Evolutionary conservation across 2,888 invertebrate species (phyloP), one percentile per base, ranked within the genome.

Genomic region (Papilio gigon): DNA sequence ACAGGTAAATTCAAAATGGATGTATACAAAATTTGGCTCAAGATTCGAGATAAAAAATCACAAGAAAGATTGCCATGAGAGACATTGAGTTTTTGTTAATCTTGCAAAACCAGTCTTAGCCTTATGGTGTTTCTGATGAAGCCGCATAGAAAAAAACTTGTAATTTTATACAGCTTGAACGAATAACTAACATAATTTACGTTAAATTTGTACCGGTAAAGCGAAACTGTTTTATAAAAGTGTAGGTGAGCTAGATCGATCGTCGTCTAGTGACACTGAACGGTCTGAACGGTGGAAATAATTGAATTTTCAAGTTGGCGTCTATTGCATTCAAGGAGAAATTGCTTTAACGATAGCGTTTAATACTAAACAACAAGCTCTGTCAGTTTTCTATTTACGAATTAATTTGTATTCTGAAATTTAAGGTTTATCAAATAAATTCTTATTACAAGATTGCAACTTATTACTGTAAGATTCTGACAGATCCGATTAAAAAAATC

Each of bases 241-340:
- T 17, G 30, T 59, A 17, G 22, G 14, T 12, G 42, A 20, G 20
- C 27, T n/a, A 12, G 22, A 59, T 33, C 42, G 58, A 47, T 44
- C 27, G 33, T 25, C 17, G 33, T 25, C 17, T 25, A 56, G 47
- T 40, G 61, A 61, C 61, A 67, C 42, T 30, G 56, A 42, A 42
- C 50, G 47, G 60, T 53, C 47, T 20, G 22, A 47, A 12, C 53
- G 61, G 40, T 61, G 59, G 22, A 44, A 35, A 50, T 67, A 50
- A 67, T 67, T 61, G 67, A 61, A 67, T 61, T 67, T 66, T 67
- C 67, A 20, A 61, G 67, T 67, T 67, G 67, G 67, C 67, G 27
- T 61, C 40, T 60, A 67, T 67, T 67, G 53, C 47, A 30, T 65
- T 56, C 27, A 20, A 53, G 17, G 27, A 53, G 61, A 40, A 53